phyloP scores from a whole-genome alignment of 1,140 invertebrate genomes.

The Eufriesea mexicana region DNA sequence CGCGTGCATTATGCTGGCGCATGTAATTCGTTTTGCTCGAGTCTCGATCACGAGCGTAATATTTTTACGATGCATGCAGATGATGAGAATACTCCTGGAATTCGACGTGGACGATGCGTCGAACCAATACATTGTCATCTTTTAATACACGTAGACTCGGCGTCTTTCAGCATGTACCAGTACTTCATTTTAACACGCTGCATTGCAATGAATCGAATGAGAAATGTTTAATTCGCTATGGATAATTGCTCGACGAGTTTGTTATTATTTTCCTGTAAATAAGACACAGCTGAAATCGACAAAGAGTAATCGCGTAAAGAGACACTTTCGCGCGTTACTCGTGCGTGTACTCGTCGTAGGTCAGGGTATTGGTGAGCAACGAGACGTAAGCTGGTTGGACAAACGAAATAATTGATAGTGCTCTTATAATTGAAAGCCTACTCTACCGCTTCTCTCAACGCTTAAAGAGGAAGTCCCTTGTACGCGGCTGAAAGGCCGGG shows the following conservation, averaged over 20 bases:
- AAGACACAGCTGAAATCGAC: background rate
- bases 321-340: background rate
- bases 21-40: background rate
- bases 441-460: constrained; percentile 33
- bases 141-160: too few species aligned
- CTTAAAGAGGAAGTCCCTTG: constrained; percentile 60
- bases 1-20: background rate
- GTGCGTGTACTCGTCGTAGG: constrained; percentile 7
- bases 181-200: too few species aligned
- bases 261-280: too few species aligned
- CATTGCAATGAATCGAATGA: too few species aligned
- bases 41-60: background rate
- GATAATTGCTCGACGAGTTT: too few species aligned
- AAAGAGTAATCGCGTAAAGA: background rate
- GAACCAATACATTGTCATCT: too few species aligned
- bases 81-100: background rate
- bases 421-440: constrained; percentile 62
- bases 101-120: background rate
- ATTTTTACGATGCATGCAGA: background rate
- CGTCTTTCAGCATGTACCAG: too few species aligned
- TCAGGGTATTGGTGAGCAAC: constrained; percentile 19
- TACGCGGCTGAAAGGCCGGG: constrained; percentile 17
- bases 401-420: constrained; percentile 63
- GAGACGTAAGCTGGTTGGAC: constrained; percentile 40
- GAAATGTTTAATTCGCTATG: too few species aligned